Conservation (phyloP, 2,888 invertebrate genomes). For the Odontocerum albicorne region DNA sequence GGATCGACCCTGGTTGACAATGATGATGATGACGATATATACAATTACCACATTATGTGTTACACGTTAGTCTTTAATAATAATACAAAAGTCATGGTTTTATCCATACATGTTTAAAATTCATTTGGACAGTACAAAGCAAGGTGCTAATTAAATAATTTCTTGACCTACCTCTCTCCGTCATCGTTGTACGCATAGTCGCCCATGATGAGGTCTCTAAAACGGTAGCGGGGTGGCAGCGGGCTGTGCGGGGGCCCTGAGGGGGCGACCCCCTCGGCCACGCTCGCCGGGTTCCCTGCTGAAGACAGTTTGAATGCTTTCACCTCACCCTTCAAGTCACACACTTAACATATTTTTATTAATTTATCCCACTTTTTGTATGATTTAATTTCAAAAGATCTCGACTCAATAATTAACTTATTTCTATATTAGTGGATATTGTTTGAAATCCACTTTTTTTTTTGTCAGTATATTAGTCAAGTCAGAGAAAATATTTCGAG, state of each 20-base stretch:
- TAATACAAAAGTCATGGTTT: too few relatives aligned
- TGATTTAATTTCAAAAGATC: neutral
- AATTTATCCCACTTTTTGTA: neutral
- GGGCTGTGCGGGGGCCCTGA: constrained; percentile 39
- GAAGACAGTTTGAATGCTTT: constrained; percentile 20
- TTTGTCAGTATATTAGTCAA: too few relatives aligned
- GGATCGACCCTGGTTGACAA: too few relatives aligned
- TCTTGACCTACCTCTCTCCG: constrained; percentile 76
- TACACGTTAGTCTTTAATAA: too few relatives aligned
- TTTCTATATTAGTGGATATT: too few relatives aligned
- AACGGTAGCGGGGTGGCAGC: constrained; percentile 70
- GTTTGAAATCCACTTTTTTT: too few relatives aligned
- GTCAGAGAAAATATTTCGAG: too few relatives aligned
- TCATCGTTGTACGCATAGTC: constrained; percentile 77
- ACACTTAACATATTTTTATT: neutral
- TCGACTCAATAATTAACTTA: neutral
- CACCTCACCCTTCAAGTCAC: neutral
- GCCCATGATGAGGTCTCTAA: constrained; percentile 74
- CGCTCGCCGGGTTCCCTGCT: constrained; percentile 16
- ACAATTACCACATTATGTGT: too few relatives aligned
- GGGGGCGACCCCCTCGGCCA: constrained; percentile 12
- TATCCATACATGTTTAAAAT: too few relatives aligned
- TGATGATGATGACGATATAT: too few relatives aligned
- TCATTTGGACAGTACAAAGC: too few relatives aligned
- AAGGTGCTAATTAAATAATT: too few relatives aligned